These are phyloP conservation scores for Phylloscopus trochiloides DNA, from an alignment of 2,113 vertebrate genomes.

Conservation along the genomic window DNA sequence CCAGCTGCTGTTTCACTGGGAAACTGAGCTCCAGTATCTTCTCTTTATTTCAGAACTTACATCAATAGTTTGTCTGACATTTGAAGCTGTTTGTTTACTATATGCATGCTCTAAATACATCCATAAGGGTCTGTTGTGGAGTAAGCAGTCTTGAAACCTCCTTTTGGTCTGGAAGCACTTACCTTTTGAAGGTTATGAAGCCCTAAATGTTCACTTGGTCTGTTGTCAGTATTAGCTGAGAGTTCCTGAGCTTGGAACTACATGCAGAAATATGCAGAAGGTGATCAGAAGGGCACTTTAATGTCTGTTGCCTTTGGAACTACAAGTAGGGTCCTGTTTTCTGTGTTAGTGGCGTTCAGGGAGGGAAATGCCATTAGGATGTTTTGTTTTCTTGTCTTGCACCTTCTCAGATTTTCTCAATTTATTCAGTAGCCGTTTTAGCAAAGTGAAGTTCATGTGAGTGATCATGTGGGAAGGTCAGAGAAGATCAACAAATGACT, in stretches of 20 bases:
- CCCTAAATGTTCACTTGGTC: neutral
- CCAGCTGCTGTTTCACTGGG: fast-evolving
- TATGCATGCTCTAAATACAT: neutral
- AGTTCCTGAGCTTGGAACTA: neutral
- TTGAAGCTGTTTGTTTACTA: neutral
- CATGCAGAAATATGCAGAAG: neutral
- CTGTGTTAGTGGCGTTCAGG: neutral
- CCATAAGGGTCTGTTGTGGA: neutral
- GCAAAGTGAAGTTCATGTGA: neutral
- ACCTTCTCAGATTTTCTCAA: neutral
- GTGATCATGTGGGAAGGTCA: neutral
- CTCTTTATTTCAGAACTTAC: neutral
- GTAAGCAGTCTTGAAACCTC: neutral
- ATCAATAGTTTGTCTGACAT: neutral
- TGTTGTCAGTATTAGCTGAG: neutral
- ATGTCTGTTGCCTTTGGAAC: neutral
- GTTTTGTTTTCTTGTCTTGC: neutral
- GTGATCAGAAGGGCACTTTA: neutral
- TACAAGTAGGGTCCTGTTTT: neutral
- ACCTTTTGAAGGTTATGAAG: neutral
- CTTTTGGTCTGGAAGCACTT: neutral
- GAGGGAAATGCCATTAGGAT: neutral
- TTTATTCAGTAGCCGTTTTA: neutral
- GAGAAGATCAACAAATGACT: neutral
- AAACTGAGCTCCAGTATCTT: neutral